A percentile compares a stretch with the other conserved stretches of the same genome.
Conservation (phyloP, 2,797 vertebrate genomes). For the Amblyraja radiata region DNA sequence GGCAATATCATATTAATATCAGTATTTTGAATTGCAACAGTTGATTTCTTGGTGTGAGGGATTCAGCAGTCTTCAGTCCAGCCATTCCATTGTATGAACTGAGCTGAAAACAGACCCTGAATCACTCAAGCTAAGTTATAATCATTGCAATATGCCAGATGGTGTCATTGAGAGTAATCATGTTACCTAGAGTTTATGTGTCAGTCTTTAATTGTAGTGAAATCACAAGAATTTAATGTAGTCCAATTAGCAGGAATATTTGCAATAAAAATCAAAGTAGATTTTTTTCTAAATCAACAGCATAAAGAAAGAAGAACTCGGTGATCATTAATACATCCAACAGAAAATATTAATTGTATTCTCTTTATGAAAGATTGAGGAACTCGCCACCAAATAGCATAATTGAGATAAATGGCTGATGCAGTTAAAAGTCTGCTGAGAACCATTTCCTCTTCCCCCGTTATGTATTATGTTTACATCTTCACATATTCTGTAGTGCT, state of each 20-base stretch:
- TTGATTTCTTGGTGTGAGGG: neutral
- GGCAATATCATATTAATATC: neutral
- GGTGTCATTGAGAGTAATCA: neutral
- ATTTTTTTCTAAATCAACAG: neutral
- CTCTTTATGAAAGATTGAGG: neutral
- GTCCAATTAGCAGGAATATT: neutral
- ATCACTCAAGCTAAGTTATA: neutral
- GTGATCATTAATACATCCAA: neutral
- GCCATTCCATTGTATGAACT: too few species aligned
- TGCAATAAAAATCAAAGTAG: neutral
- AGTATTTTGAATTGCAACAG: neutral
- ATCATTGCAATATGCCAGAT: neutral
- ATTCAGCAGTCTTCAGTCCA: neutral
- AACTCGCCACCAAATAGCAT: neutral
- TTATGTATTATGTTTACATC: too few species aligned
- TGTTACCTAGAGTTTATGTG: neutral
- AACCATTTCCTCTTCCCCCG: too few species aligned
- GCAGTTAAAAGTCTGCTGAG: neutral
- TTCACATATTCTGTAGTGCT: too few species aligned
- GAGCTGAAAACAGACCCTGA: neutral
- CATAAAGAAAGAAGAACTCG: neutral
- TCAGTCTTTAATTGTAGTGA: neutral
- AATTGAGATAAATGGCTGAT: neutral
- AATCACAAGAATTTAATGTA: neutral
- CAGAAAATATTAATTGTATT: neutral